Evolutionary conservation across 2,888 invertebrate genomes (phyloP), one percentile per base, ranked within the genome.

Genomic region (Lymantria dispar): DNA sequence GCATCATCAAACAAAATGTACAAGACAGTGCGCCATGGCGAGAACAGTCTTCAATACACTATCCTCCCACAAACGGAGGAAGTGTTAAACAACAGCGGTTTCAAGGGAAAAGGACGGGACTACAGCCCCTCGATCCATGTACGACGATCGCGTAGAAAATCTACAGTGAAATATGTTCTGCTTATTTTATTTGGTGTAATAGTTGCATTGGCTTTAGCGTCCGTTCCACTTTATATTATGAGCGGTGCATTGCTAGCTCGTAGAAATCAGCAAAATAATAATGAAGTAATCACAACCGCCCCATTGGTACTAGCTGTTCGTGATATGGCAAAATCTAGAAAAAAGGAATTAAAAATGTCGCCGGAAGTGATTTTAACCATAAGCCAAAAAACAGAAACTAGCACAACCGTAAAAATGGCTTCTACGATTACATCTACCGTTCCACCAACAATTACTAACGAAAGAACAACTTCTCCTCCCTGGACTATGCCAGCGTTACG

Each of bases 1-100:
- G 62, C 74, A 52, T 70, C 68, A 70, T 50, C 52, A 33, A 73
- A 71, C 22, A 88, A 73, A 71, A 95, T 95, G 95, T 95, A 95
- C 87, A 95, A 95, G 87, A 95, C 95, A 66, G 95, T 95, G 78
- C 89, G 94, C 59, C 95, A 95, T 80, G 95, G 95, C 58, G 95
- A 95, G 80, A 94, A 94, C 71, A 94, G 94, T 75, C 92, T 95
- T 68, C 95, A 95, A 76, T 95, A 95, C 82, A 95, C 95, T 66
- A 95, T 95, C 69, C 90, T 95, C 60, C 95, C 95, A 53, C 95
- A 95, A 80, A 94, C 94, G 52, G 95, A 95, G 78, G 94, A 94
- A 76, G 92, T 93, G 66, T 84, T 93, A 53, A 92, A 80, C 66
- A 93, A 93, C 68, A 93, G 93, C 65, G 93, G 93, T 52, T 70